Percentiles rank a stretch among this genome's conserved stretches.
These are phyloP conservation scores for Nyctereutes procyonoides DNA, from an alignment of 2,113 vertebrate genomes.

Conservation along the genomic window DNA sequence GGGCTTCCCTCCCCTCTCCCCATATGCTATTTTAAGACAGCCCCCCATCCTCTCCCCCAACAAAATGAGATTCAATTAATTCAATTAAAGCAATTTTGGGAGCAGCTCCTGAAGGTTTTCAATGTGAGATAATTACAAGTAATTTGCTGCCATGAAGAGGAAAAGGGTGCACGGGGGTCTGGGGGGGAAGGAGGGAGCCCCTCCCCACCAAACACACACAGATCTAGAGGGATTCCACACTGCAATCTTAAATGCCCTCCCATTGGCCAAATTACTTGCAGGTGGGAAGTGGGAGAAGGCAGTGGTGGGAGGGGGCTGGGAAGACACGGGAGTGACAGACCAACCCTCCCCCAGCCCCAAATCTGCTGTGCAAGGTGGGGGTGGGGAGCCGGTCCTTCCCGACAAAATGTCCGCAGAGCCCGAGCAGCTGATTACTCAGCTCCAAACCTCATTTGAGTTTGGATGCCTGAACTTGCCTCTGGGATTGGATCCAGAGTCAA, in stretches of 20 bases:
- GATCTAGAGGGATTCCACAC: constrained; percentile 70
- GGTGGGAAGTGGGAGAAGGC: constrained; percentile 69
- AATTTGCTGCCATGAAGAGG: constrained; percentile 87
- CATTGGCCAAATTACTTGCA: constrained; percentile 85
- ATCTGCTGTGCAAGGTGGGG: constrained; percentile 5
- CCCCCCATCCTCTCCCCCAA: constrained; percentile 64
- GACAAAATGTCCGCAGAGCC: constrained; percentile 65
- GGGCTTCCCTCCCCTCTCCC: background rate
- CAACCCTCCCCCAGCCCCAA: constrained; percentile 47
- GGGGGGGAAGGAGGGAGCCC: background rate
- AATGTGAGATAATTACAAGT: constrained; percentile 87
- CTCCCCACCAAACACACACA: constrained; percentile 49
- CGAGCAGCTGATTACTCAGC: constrained; percentile 76
- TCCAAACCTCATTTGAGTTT: constrained; percentile 57
- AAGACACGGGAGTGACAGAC: constrained; percentile 26
- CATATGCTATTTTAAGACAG: constrained; percentile 73
- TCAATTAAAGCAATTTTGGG: constrained; percentile 82
- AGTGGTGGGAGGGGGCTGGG: constrained; percentile 40
- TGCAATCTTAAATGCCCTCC: constrained; percentile 74
- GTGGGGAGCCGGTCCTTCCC: constrained; percentile 42
- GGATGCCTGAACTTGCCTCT: constrained; percentile 78
- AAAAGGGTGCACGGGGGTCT: constrained; percentile 65
- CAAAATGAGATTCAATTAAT: constrained; percentile 79
- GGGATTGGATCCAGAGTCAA: constrained; percentile 79
- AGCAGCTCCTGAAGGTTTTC: constrained; percentile 86